Evolutionary conservation across 2,797 vertebrate species (phyloP).

Genomic region (Chrosomus eos): DNA sequence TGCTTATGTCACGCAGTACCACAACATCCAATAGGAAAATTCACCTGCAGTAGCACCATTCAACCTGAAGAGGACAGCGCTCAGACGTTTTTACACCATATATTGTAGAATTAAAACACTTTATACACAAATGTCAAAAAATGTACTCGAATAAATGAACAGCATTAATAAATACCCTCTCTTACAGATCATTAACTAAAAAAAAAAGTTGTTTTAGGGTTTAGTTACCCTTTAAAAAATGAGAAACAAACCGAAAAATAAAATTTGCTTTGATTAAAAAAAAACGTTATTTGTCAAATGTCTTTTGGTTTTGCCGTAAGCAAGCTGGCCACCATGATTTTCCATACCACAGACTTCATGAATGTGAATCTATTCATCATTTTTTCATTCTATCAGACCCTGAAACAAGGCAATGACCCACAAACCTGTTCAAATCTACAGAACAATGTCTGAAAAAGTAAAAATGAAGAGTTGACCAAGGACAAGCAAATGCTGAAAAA

Average conservation of each 20-base stretch:
- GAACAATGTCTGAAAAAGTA: not conserved
- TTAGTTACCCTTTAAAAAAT: not conserved
- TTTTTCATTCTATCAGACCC: not conserved
- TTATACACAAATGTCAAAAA: too few species aligned
- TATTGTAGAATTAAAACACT: too few species aligned
- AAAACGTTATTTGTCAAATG: not conserved
- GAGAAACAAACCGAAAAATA: not conserved
- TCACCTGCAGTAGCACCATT: too few species aligned
- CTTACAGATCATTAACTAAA: too few species aligned
- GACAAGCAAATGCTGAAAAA: constrained; percentile 2
- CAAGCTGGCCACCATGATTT: not conserved
- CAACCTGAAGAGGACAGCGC: too few species aligned
- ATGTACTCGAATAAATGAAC: too few species aligned
- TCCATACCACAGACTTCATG: not conserved
- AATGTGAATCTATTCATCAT: not conserved
- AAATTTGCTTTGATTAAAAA: not conserved
- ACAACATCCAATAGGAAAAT: too few species aligned
- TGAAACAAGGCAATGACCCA: not conserved
- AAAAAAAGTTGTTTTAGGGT: too few species aligned
- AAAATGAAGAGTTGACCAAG: not conserved
- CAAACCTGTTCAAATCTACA: not conserved
- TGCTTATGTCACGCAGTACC: too few species aligned
- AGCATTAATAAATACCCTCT: too few species aligned
- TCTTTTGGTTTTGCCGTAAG: not conserved
- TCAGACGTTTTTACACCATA: too few species aligned